phyloP scores from a whole-genome alignment of 2,797 vertebrate species.

The Phyllotis vaccarum region DNA sequence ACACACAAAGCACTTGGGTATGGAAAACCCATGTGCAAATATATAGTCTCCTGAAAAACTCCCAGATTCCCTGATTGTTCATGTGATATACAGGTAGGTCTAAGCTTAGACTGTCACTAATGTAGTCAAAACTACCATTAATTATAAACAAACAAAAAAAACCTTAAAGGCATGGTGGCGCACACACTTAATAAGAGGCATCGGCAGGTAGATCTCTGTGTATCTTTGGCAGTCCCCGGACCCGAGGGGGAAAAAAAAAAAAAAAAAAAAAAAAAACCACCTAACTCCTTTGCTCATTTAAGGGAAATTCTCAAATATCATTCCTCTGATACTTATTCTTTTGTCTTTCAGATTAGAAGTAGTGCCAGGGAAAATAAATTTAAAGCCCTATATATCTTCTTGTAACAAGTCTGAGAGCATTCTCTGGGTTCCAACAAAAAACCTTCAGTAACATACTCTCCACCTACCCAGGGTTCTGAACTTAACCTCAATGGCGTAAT shows the following conservation, averaged over 20 bases:
- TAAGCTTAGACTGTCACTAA: neutral
- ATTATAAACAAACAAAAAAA: neutral
- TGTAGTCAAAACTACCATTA: neutral
- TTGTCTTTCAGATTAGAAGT: constrained; percentile 47
- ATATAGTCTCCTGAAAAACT: neutral
- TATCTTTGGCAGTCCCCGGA: no score
- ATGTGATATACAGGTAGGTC: neutral
- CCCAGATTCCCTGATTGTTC: neutral
- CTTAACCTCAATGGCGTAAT: neutral
- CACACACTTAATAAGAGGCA: neutral
- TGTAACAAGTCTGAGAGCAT: constrained; percentile 46
- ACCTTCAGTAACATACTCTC: neutral
- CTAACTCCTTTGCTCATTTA: constrained; percentile 47
- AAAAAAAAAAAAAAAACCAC: no score
- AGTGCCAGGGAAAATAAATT: neutral
- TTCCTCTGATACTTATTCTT: constrained; percentile 56
- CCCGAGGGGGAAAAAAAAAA: no score
- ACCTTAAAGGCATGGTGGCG: neutral
- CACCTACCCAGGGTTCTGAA: neutral
- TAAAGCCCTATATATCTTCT: constrained; percentile 28
- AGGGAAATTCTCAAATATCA: constrained; percentile 38
- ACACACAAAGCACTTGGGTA: neutral
- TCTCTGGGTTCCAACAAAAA: constrained; percentile 43
- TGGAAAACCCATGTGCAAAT: neutral
- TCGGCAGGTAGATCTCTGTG: neutral